Percentiles rank a stretch among this genome's conserved stretches.
Evolutionary conservation across 2,113 vertebrate species (phyloP).

Genomic region (Rhinichthys klamathensis): DNA sequence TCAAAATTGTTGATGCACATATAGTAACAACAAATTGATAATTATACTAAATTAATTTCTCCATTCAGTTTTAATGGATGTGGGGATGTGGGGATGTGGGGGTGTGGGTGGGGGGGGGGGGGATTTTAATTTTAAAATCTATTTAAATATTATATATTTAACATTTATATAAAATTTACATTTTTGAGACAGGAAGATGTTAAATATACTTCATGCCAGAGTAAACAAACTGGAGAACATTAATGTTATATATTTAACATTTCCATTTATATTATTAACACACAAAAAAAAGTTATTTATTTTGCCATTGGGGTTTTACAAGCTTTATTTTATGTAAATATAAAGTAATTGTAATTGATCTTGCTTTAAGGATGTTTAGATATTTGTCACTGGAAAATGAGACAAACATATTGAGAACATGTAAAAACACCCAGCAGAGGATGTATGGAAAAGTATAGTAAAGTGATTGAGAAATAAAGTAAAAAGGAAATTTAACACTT

Average conservation of each 20-base stretch:
- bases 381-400: not conserved
- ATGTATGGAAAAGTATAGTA: constrained; percentile 1
- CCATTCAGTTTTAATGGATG: not conserved
- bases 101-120: no score
- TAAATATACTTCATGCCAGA: no score
- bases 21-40: no score
- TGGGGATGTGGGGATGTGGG: no score
- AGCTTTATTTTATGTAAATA: not conserved
- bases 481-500: constrained; percentile 46
- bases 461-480: constrained; percentile 26
- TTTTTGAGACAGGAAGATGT: no score
- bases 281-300: no score
- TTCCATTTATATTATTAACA: no score
- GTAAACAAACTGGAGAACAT: no score
- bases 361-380: not conserved
- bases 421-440: not conserved
- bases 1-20: no score
- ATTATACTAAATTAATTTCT: not conserved
- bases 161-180: not conserved
- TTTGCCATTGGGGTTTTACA: not conserved
- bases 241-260: no score
- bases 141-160: not conserved
- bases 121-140: not conserved
- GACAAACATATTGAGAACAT: not conserved
- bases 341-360: not conserved